phyloP scores from a whole-genome alignment of 2,113 vertebrate species.

The Genyomyrus donnyi region DNA sequence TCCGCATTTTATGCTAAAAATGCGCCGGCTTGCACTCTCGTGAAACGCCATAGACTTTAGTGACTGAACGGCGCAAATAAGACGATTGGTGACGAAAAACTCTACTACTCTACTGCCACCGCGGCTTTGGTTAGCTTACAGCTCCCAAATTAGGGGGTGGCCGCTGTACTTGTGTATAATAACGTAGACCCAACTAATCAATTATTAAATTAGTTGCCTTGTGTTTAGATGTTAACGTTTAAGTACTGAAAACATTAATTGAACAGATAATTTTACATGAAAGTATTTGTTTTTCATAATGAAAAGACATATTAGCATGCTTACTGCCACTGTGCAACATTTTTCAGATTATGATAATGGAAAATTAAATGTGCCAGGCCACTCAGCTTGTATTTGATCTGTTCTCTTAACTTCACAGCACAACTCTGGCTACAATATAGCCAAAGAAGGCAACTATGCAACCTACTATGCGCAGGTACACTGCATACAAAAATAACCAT shows the following conservation, averaged over 20 bases:
- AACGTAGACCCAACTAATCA: no score
- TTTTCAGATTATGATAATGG: background rate
- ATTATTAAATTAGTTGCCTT: no score
- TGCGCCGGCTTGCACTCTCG: no score
- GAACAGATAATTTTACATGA: background rate
- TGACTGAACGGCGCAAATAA: no score
- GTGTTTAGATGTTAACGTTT: background rate
- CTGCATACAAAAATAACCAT: background rate
- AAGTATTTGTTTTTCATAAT: background rate
- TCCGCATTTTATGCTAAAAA: no score
- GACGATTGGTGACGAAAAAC: no score
- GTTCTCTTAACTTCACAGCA: background rate
- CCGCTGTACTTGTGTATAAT: no score
- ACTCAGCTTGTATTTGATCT: background rate
- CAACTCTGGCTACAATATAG: background rate
- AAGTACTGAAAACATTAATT: background rate
- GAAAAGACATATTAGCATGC: background rate
- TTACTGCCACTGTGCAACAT: background rate
- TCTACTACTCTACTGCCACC: no score
- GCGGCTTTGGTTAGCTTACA: no score
- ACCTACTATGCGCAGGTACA: background rate
- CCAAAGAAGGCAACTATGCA: background rate
- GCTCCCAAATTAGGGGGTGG: no score
- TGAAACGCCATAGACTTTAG: no score
- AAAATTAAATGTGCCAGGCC: background rate